Evolutionary conservation across 2,797 vertebrate species (phyloP).

Genomic region (Sternarchorhynchus goeldii): DNA sequence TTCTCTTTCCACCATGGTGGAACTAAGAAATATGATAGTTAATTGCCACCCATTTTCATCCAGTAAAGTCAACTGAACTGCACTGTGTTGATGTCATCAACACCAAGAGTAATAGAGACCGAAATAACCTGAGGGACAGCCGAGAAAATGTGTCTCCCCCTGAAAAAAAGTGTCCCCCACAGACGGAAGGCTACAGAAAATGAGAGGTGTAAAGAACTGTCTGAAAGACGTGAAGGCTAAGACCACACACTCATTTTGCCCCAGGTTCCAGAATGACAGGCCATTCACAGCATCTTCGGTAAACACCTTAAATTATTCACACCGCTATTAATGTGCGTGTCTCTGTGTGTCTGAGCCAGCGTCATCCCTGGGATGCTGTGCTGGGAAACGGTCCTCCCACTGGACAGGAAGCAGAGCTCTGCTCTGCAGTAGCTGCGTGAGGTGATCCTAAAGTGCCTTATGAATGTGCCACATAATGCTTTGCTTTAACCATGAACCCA

Average conservation of each 20-base stretch:
- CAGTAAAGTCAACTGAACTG: constrained; percentile 40
- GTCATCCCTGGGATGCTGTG: neutral
- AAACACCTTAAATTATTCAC: constrained; percentile 59
- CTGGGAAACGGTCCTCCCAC: no score
- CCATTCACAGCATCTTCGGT: constrained; percentile 22
- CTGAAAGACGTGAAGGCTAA: constrained; percentile 6
- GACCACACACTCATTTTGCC: constrained; percentile 19
- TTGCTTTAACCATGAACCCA: neutral
- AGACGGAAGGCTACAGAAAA: constrained; percentile 18
- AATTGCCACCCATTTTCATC: constrained; percentile 46
- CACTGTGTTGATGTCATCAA: neutral
- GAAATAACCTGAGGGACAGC: no score
- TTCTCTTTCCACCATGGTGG: constrained; percentile 42
- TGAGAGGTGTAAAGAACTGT: constrained; percentile 31
- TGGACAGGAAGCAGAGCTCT: no score
- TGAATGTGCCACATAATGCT: no score
- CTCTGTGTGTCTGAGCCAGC: constrained; percentile 3
- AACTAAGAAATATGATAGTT: constrained; percentile 61
- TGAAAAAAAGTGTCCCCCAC: neutral
- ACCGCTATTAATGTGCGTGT: constrained; percentile 31
- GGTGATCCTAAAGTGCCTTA: no score
- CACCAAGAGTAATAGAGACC: neutral
- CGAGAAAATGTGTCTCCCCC: no score
- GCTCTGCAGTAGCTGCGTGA: no score
- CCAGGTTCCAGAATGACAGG: constrained; percentile 41